Conservation (phyloP, 2,888 invertebrate species). For the Drosophila mayaguana region DNA sequence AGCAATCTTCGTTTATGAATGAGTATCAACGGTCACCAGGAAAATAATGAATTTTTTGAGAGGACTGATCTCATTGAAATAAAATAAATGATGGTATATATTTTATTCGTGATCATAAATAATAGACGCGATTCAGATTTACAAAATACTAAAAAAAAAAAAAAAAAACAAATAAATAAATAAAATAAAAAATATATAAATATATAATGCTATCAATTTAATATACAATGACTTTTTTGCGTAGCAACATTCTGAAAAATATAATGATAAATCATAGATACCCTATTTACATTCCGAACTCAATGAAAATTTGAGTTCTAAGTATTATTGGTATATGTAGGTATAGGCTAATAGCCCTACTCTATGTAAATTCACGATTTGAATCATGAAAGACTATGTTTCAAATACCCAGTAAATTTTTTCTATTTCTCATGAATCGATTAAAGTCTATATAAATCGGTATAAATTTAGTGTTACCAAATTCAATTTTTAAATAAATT, state of each 20-base stretch:
- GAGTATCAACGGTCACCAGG: neutral
- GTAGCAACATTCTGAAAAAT: neutral
- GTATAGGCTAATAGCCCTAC: too few relatives aligned
- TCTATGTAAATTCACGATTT: too few relatives aligned
- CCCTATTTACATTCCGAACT: neutral
- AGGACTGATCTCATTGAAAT: neutral
- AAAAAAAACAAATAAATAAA: neutral
- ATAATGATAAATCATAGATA: neutral
- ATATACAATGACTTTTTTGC: neutral
- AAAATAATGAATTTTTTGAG: conserved; percentile 2
- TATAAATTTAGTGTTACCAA: too few relatives aligned
- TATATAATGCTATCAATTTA: neutral
- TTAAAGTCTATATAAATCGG: neutral
- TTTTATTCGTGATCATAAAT: neutral
- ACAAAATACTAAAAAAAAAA: neutral
- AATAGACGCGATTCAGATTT: neutral
- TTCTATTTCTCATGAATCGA: neutral
- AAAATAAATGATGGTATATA: neutral
- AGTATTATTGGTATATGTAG: neutral
- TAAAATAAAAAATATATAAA: neutral
- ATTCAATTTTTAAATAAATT: neutral
- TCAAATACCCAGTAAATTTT: neutral
- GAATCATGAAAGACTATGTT: neutral
- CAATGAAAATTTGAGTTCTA: neutral
- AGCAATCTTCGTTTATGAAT: conserved; percentile 1